Evolutionary conservation across 2,888 invertebrate species (phyloP).

Genomic region (Hetaerina titia): DNA sequence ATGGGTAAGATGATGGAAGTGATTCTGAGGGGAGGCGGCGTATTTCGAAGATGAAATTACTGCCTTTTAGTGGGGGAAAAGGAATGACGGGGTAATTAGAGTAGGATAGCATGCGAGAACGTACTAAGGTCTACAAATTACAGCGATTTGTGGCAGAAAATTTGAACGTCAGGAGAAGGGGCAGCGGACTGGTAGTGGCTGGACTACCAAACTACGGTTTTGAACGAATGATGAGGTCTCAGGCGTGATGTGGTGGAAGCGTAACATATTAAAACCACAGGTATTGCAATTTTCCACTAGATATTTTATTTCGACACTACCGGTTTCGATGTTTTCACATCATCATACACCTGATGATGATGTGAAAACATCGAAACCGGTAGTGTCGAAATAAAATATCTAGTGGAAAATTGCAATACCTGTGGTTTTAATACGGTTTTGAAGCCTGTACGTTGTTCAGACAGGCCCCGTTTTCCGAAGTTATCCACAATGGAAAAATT

Average conservation of each 20-base stretch:
- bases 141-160: conserved; percentile 18
- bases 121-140: conserved; percentile 19
- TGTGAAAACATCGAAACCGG: no score
- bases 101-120: not conserved
- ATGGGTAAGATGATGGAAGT: not conserved
- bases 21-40: not conserved
- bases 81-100: conserved; percentile 32
- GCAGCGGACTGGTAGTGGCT: not conserved
- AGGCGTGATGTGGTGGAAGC: no score
- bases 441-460: not conserved
- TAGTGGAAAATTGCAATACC: no score
- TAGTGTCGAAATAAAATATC: no score
- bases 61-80: not conserved
- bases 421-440: no score
- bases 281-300: no score
- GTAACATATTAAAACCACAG: no score
- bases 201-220: not conserved
- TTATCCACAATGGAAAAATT: not conserved
- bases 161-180: not conserved
- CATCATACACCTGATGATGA: no score
- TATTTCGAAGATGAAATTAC: not conserved
- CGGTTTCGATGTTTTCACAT: no score
- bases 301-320: no score
- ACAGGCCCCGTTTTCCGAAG: not conserved
- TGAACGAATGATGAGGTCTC: no score